These are phyloP conservation scores for Forbesichthys agassizii DNA, from an alignment of 2,113 vertebrate species.

Conservation along the genomic window DNA sequence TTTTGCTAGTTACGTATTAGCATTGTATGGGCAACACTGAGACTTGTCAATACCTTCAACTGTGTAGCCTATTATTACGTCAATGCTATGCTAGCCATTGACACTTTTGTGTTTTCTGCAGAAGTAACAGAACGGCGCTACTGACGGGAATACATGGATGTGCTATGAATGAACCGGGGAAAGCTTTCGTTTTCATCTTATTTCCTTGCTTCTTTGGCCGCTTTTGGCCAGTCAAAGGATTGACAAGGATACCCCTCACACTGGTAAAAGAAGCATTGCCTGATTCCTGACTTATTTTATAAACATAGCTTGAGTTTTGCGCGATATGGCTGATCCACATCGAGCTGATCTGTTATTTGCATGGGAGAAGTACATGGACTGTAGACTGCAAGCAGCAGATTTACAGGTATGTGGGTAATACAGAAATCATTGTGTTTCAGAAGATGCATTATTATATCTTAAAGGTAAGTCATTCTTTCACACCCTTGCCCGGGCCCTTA, in stretches of 20 bases:
- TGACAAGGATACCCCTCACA: constrained; percentile 6
- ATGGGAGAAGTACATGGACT: constrained; percentile 81
- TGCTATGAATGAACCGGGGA: constrained; percentile 59
- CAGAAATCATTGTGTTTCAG: too few species aligned
- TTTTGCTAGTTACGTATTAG: background rate
- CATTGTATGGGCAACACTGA: background rate
- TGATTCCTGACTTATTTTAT: constrained; percentile 19
- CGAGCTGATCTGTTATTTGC: constrained; percentile 70
- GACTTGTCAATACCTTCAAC: background rate
- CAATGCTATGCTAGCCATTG: constrained; percentile 19
- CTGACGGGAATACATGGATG: constrained; percentile 37
- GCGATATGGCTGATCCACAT: constrained; percentile 71
- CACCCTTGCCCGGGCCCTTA: too few species aligned
- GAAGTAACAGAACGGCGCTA: constrained; percentile 40
- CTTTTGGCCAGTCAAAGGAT: constrained; percentile 38
- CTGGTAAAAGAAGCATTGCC: constrained; percentile 2
- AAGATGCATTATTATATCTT: too few species aligned
- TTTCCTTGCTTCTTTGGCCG: constrained; percentile 32
- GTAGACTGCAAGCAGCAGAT: constrained; percentile 75
- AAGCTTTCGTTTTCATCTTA: constrained; percentile 23
- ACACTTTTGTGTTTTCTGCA: constrained; percentile 39
- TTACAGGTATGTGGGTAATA: constrained; percentile 67
- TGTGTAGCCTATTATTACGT: background rate
- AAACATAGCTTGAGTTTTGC: constrained; percentile 26
- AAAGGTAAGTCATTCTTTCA: too few species aligned